A percentile compares a stretch with the other conserved stretches of the same genome.
Evolutionary conservation across 2,113 vertebrate species (phyloP).

Genomic region (Origma solitaria): DNA sequence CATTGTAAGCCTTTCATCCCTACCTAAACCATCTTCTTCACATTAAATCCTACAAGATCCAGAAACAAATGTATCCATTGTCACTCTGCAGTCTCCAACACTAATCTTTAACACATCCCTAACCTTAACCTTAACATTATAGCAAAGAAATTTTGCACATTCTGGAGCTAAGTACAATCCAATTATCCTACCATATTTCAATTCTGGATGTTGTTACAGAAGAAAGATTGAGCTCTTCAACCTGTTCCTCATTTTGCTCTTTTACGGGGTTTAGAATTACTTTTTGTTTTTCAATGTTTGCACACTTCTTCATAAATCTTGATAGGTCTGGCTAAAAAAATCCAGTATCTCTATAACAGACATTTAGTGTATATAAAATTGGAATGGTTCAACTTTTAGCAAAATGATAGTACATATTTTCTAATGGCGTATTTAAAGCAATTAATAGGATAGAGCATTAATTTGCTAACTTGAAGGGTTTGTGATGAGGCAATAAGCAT

Average conservation of each 20-base stretch:
- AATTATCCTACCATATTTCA: not conserved
- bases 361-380: not conserved
- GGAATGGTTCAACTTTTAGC: not conserved
- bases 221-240: fast-evolving
- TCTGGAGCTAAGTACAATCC: not conserved
- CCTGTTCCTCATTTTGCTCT: not conserved
- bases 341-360: not conserved
- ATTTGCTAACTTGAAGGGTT: not conserved
- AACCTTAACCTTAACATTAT: not conserved
- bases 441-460: not conserved
- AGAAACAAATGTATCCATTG: not conserved
- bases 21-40: not conserved
- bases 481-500: not conserved
- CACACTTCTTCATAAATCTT: not conserved
- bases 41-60: not conserved
- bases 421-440: not conserved
- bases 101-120: not conserved
- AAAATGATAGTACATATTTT: not conserved
- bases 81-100: not conserved
- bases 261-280: not conserved
- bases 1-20: not conserved
- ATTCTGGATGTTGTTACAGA: not conserved
- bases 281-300: not conserved
- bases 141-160: not conserved
- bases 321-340: not conserved